Conservation (phyloP, 2,113 vertebrate genomes). For the Zosterops lateralis region DNA sequence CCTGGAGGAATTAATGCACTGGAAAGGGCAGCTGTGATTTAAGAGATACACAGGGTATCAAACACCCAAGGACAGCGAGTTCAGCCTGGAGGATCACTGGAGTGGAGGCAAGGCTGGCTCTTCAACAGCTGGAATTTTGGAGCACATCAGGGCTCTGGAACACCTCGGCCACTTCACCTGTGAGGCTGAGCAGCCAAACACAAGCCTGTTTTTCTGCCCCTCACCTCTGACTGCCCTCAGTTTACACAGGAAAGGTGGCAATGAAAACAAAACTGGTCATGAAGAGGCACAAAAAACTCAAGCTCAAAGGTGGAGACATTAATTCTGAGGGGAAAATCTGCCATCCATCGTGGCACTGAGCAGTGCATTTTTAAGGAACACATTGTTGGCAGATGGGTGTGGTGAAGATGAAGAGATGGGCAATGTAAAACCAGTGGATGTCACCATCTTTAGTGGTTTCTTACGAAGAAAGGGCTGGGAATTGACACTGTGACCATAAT, state of each 20-base stretch:
- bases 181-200: not conserved
- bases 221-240: not conserved
- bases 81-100: not conserved
- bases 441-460: not conserved
- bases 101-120: not conserved
- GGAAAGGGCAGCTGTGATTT: not conserved
- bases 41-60: not conserved
- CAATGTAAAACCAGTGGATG: not conserved
- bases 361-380: not conserved
- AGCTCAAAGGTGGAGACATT: not conserved
- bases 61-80: not conserved
- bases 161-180: not conserved
- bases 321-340: not conserved
- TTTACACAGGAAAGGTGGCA: not conserved
- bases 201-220: not conserved
- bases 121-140: not conserved
- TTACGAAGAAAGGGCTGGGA: not conserved
- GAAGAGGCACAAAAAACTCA: not conserved
- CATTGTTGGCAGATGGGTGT: fast-evolving
- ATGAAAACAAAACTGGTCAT: not conserved
- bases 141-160: not conserved
- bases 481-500: fast-evolving
- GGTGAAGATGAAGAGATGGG: not conserved
- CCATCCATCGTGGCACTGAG: fast-evolving
- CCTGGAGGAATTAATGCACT: not conserved